These are phyloP conservation scores for Muscicapa comitata DNA, from an alignment of 2,797 vertebrate genomes.

Conservation along the genomic window DNA sequence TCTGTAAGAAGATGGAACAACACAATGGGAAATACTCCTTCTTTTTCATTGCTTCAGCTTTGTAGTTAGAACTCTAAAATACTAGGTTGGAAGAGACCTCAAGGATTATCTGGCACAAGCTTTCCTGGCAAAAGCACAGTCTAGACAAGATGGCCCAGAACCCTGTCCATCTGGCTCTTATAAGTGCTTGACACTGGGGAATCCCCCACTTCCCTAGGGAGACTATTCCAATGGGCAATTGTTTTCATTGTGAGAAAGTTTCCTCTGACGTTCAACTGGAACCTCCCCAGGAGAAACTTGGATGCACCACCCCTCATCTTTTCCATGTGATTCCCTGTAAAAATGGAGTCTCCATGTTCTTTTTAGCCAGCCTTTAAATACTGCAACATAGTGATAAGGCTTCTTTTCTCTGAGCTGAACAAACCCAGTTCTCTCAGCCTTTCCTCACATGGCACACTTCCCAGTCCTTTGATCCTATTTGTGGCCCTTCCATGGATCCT, in stretches of 20 bases:
- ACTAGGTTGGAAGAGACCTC: neutral
- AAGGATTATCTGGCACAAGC: neutral
- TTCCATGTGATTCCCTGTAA: neutral
- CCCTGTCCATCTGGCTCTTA: neutral
- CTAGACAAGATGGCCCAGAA: neutral
- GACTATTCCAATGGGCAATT: neutral
- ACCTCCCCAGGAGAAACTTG: neutral
- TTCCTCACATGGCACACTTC: neutral
- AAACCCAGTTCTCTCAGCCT: neutral
- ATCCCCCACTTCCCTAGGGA: neutral
- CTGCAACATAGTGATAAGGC: neutral
- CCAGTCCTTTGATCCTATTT: neutral
- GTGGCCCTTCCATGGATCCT: neutral
- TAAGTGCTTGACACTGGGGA: neutral
- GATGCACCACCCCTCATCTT: neutral
- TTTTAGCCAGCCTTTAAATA: neutral
- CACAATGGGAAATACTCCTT: neutral
- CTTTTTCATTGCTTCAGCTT: neutral
- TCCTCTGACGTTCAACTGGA: neutral
- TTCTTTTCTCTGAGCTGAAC: neutral
- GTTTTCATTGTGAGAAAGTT: neutral
- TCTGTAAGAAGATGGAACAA: neutral
- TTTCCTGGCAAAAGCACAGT: neutral
- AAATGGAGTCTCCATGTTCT: neutral
- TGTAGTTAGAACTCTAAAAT: neutral